Base-by-base conservation (phyloP, 1,140 invertebrate species). In the Leguminivora glycinivorella region DNA sequence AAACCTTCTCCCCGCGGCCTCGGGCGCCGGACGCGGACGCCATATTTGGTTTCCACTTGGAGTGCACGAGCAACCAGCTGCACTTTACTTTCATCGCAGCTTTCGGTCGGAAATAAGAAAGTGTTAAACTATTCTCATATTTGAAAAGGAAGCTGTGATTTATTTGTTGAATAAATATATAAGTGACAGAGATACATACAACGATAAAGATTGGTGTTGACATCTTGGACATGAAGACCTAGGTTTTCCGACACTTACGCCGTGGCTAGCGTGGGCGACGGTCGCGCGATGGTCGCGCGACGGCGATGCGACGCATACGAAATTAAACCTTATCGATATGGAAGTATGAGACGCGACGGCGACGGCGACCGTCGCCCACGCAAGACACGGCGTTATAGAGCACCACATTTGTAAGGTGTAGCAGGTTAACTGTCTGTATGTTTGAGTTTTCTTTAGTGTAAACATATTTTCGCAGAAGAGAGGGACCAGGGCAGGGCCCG, bases 131-230 rank as follows among this genome's bases (percentile, higher is more conserved):
- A 22, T 22, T 52, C 17, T 17, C 40, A 52, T 22, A 52, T 52
- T 52, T 52, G 19, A 52, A 52, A 43, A 52, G 47, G 47, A 22
- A 6, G 47, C 47, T 22, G 47, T 52, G 47, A 52, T 22, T 19
- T 52, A 22, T 22, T 52, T 52, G 47, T 22, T 22, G 47, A 52
- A 22, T 52, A 52, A 47, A 47, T 47, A 17, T 52, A 52, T 52
- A 22, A 1, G 19, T 22, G 4, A 7, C 7, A 22, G 0, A 4
- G 47, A 43, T 17, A 43, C 3, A 43, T n/a, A n/a, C 4, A 17
- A 43, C n/a, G n/a, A 43, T 43, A 43, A n/a, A 43, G 40, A 43
- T 43, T 43, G 40, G 40, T 17, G 17, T n/a, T 4, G 38, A n/a
- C n/a, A n/a, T n/a, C n/a, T n/a, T n/a, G n/a, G n/a, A n/a, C n/a